A percentile compares a stretch with the other conserved stretches of the same genome.
phyloP scores from a whole-genome alignment of 2,888 invertebrate species.

The Taenaris catops region DNA sequence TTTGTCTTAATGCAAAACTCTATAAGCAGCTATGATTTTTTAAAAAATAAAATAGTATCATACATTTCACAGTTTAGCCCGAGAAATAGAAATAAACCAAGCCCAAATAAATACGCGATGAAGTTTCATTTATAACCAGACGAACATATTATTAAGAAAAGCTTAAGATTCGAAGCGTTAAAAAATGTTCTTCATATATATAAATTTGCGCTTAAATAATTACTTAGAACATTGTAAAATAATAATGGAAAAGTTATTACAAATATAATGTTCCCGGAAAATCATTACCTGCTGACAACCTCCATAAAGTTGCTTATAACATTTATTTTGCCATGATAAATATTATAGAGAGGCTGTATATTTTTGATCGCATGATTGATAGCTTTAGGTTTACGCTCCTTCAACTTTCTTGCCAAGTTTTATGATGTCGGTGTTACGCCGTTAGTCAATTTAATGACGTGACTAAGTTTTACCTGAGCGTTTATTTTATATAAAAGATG shows the following conservation, averaged over 20 bases:
- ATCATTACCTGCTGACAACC: slow-evolving; percentile 12
- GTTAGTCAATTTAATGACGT: slow-evolving; percentile 13
- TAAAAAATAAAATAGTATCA: too few species aligned
- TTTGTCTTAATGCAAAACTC: too few species aligned
- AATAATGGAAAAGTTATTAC: slow-evolving; percentile 13
- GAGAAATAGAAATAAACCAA: too few species aligned
- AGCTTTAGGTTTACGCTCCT: slow-evolving; percentile 28
- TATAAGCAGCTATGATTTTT: too few species aligned
- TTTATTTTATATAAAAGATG: too few species aligned
- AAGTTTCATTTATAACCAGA: too few species aligned
- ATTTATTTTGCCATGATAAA: slow-evolving; percentile 9
- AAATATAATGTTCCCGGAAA: slow-evolving; percentile 11
- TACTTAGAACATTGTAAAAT: slow-evolving; percentile 7
- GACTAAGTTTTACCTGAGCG: background rate
- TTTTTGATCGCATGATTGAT: slow-evolving; percentile 32
- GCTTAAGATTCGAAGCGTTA: too few species aligned
- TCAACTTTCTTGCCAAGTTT: slow-evolving; percentile 24
- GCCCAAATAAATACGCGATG: too few species aligned
- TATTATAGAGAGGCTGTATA: slow-evolving; percentile 11
- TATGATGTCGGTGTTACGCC: slow-evolving; percentile 15
- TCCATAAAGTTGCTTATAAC: slow-evolving; percentile 6
- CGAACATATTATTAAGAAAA: too few species aligned
- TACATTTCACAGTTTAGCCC: too few species aligned
- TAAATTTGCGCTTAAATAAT: too few species aligned
- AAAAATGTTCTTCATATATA: too few species aligned